These are phyloP conservation scores for Tachysurus vachellii DNA, from an alignment of 2,113 vertebrate genomes.

Conservation along the genomic window DNA sequence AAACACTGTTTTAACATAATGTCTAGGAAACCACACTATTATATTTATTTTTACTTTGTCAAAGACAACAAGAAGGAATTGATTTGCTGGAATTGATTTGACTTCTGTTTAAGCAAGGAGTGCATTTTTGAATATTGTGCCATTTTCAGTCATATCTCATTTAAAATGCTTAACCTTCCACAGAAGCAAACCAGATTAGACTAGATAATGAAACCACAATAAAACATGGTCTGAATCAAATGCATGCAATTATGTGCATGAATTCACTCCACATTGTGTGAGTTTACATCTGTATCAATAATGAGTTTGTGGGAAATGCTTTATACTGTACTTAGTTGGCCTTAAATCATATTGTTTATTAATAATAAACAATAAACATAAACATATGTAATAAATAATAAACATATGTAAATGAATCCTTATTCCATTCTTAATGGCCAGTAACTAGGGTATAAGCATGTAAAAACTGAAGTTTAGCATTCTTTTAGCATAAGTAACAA, in stretches of 20 bases:
- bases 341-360: no score
- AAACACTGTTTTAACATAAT: neutral
- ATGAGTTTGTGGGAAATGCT: neutral
- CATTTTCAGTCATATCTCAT: slow-evolving; percentile 55
- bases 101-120: slow-evolving; percentile 42
- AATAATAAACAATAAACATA: no score
- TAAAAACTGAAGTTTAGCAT: neutral
- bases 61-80: slow-evolving; percentile 32
- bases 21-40: slow-evolving; percentile 24
- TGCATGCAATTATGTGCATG: neutral
- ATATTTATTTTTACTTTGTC: slow-evolving; percentile 21
- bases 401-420: neutral
- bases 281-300: neutral
- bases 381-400: no score
- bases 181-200: slow-evolving; percentile 16
- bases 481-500: neutral
- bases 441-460: neutral
- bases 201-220: slow-evolving; percentile 25
- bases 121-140: slow-evolving; percentile 48
- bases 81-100: slow-evolving; percentile 51
- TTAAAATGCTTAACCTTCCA: slow-evolving; percentile 50
- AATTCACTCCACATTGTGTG: neutral
- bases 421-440: neutral
- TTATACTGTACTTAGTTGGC: no score
- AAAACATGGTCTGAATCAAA: slow-evolving; percentile 24